Conservation (phyloP, 2,797 vertebrate genomes). For the Phrynocephalus vlangalii region DNA sequence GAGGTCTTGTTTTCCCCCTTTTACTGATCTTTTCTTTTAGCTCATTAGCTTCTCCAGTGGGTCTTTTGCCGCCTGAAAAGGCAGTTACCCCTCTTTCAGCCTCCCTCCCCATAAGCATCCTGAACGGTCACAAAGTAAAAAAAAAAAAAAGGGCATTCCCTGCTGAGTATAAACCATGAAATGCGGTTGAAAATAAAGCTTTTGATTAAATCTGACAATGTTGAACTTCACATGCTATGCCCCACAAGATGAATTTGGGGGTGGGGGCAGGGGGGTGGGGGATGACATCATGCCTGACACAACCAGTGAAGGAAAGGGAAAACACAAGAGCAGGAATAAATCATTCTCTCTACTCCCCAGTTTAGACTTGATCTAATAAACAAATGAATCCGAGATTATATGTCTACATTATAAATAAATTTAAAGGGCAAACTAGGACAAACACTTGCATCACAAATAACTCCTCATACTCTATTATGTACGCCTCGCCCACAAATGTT, state of each 20-base stretch:
- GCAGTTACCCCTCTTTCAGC: conserved; percentile 53
- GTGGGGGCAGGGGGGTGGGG: background rate
- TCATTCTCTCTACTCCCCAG: conserved; percentile 5
- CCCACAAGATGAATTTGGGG: background rate
- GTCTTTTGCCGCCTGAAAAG: conserved; percentile 55
- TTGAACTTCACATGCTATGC: conserved; percentile 4
- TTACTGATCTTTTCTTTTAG: conserved; percentile 49
- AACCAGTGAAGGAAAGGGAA: conserved; percentile 12
- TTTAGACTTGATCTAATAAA: background rate
- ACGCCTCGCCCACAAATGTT: background rate
- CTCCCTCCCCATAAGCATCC: conserved; percentile 53
- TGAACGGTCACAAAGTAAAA: conserved; percentile 52
- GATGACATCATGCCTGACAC: conserved; percentile 59
- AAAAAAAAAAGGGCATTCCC: conserved; percentile 66
- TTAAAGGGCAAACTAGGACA: background rate
- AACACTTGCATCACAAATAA: background rate
- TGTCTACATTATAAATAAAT: background rate
- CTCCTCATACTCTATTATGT: background rate
- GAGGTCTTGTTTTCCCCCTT: background rate
- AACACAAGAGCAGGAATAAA: fast-evolving
- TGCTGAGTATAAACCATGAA: conserved; percentile 64
- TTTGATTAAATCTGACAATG: conserved; percentile 66
- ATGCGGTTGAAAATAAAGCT: conserved; percentile 66
- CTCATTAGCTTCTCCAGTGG: conserved; percentile 35
- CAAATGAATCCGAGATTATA: background rate